Evolutionary conservation across 92 coral and sea anemone species (phyloP), one percentile per base, ranked within the genome.

Genomic region (Pocillopora meandrina): DNA sequence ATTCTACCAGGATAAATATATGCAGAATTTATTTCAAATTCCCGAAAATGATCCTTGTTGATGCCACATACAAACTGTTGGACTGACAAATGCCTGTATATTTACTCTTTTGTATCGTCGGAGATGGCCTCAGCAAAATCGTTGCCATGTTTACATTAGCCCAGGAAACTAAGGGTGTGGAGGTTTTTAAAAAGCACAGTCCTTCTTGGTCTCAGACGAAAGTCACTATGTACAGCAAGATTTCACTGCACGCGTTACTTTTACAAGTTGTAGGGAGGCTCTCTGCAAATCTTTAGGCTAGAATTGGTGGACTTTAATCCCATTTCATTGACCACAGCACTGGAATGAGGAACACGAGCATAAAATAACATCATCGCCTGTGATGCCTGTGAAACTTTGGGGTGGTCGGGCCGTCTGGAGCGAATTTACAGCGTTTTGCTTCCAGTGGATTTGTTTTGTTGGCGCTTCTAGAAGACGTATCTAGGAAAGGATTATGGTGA

Each of bases 241-340:
- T 65, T 92, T 86, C 76, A 92, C 90, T 35, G 95, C 90, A 72
- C 56, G 93, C 55, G 93, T 85, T 61, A 71, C 90, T 11, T 81
- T 91, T 82, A 74, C 71, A 23, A 82, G 78, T 16, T 86, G 86
- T 26, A 26, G 0, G 31, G 31, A 26, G 31, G 1, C 31, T 26
- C 31, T 26, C 31, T 26, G 31, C 31, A 26, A 26, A 26, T 26
- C 31, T 26, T 26, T 26, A 26, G 31, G 31, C 31, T 26, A 26
- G 31, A 26, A 26, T 26, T 26, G 31, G 31, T 26, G 31, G 31
- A 26, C 31, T 0, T 26, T 26, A 26, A 26, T 26, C 31, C 31
- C 31, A 26, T 26, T 26, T 26, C 31, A 26, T 26, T 26, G 31
- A 26, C 0, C 31, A 26, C 31, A 0, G 31, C 31, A 26, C 31